Base-by-base conservation (phyloP, 2,113 vertebrate species). In the Onychorhynchus coronatus region DNA sequence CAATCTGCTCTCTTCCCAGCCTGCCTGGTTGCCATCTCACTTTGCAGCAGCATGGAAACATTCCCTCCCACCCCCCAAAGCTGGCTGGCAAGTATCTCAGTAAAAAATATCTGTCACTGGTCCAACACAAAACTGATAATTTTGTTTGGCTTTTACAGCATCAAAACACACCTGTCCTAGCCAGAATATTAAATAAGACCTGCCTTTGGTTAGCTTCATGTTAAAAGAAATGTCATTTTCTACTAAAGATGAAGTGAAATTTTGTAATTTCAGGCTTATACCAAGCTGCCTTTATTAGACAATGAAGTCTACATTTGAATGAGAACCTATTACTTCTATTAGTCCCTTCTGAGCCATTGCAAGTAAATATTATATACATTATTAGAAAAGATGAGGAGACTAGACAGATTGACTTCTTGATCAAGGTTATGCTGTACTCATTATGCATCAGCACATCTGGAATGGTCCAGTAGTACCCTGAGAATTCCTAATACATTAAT, bases 401-500 rank as follows among this genome's bases (percentile, higher is more conserved):
- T 14, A 37, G 85, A 53, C 70, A 62, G 93, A 93, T n/a, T 66
- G 53, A 61, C 66, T 93, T 95, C 94, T 95, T 91, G 94, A 97
- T 93, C 95, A 97, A 97, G 97, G 94, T 97, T 96, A 97, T 24
- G 49, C 74, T 82, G 72, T 52, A 73, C 93, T 97, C 91, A 96
- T 96, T 97, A 97, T 94, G 94, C 95, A 94, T 95, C 71, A 91
- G 91, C 97, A 95, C 97, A 97, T 94, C 96, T 97, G 96, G 97
- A 94, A 77, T 84, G 89, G 97, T 94, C 97, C 95, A 94, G 95
- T 96, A 62, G 93, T 91, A 95, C 89, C 79, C 89, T 91, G 97
- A 96, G 96, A 98, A 97, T 97, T 97, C 95, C 93, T 98, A 96
- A 98, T 95, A 95, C 93, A 96, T 97, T 97, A 98, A 97, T 95